Percentiles rank a stretch among this genome's conserved stretches.
Conservation (phyloP, 1,140 invertebrate genomes). For the Rhynchophorus ferrugineus region DNA sequence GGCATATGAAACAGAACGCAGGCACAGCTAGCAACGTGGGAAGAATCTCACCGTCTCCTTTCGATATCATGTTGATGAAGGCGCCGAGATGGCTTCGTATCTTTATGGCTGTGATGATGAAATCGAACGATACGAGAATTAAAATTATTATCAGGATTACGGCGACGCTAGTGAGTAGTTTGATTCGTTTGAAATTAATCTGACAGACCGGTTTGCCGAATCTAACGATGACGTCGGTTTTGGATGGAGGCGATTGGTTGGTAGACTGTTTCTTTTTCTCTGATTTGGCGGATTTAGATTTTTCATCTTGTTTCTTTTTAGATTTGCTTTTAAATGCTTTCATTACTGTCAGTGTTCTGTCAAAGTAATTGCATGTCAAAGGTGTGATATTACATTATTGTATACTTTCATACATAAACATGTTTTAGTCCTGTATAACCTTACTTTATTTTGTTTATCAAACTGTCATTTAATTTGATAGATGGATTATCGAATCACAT, state of each 20-base stretch:
- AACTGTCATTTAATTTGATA: no score
- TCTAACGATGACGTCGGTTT: slow-evolving; percentile 19
- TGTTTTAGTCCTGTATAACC: no score
- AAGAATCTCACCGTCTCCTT: slow-evolving; percentile 28
- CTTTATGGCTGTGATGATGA: slow-evolving; percentile 25
- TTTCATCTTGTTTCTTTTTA: not conserved
- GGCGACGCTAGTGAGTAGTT: slow-evolving; percentile 12
- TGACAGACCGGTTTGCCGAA: slow-evolving; percentile 25
- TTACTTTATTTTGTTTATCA: no score
- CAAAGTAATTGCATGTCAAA: no score
- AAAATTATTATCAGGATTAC: slow-evolving; percentile 8
- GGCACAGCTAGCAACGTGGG: slow-evolving; percentile 27
- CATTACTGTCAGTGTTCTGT: no score
- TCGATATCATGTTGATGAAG: slow-evolving; percentile 34
- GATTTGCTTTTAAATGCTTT: not conserved
- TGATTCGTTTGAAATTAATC: slow-evolving; percentile 21
- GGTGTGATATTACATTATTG: no score
- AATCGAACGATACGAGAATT: slow-evolving; percentile 21
- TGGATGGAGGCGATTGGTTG: not conserved
- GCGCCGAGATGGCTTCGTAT: slow-evolving; percentile 31
- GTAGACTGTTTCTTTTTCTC: not conserved
- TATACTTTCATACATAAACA: no score
- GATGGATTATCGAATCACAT: no score
- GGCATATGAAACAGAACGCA: slow-evolving; percentile 24
- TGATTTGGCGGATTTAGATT: not conserved